These are phyloP conservation scores for Trinectes maculatus DNA, from an alignment of 2,113 vertebrate species.

Conservation along the genomic window DNA sequence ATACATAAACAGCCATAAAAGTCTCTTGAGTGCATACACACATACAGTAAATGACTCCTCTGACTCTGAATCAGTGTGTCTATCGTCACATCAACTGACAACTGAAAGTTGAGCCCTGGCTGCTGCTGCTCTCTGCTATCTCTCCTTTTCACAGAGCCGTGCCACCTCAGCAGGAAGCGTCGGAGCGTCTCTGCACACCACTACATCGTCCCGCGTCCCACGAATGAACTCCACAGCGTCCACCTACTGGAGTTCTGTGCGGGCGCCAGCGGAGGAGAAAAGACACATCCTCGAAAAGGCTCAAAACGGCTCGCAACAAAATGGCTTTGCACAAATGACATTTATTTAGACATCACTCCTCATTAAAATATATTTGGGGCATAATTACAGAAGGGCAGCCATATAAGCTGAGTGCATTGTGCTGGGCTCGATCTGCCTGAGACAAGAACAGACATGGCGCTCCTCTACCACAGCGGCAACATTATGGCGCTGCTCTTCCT, in stretches of 20 bases:
- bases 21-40: conserved; percentile 40
- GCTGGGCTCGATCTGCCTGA: conserved; percentile 42
- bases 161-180: conserved; percentile 54
- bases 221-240: conserved; percentile 26
- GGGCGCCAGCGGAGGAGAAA: conserved; percentile 17
- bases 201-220: conserved; percentile 4
- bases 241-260: conserved; percentile 14
- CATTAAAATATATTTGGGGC: conserved; percentile 79
- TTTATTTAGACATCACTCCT: conserved; percentile 76
- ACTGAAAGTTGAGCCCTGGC: conserved; percentile 45
- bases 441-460: conserved; percentile 63
- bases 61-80: conserved; percentile 45
- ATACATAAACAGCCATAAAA: conserved; percentile 49
- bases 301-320: conserved; percentile 20
- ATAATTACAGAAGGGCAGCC: conserved; percentile 82
- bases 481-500: conserved; percentile 49
- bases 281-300: conserved; percentile 17
- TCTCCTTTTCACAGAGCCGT: conserved; percentile 65
- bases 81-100: conserved; percentile 60
- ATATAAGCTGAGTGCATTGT: conserved; percentile 38
- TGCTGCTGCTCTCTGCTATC: conserved; percentile 33
- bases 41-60: conserved; percentile 51
- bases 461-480: conserved; percentile 49
- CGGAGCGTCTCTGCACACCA: conserved; percentile 38
- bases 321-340: conserved; percentile 56